These are phyloP conservation scores for Petromus typicus DNA, from an alignment of 2,113 vertebrate genomes.

Conservation along the genomic window DNA sequence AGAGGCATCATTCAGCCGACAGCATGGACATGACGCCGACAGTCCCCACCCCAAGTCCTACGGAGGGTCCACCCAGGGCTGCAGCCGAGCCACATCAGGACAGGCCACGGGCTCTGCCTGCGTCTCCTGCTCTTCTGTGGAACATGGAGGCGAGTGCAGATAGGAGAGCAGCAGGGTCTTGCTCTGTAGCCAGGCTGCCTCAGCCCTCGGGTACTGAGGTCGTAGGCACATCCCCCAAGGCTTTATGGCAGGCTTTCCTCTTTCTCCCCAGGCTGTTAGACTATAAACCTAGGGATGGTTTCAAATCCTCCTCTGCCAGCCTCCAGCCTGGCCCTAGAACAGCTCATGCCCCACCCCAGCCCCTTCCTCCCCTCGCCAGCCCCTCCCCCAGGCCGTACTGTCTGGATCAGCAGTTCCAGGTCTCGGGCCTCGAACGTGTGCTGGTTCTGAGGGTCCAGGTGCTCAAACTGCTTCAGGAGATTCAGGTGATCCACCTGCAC, in stretches of 20 bases:
- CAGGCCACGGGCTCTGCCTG: neutral
- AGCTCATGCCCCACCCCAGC: rapidly evolving
- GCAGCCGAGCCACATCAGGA: neutral
- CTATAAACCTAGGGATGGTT: neutral
- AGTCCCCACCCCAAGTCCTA: rapidly evolving
- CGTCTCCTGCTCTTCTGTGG: neutral
- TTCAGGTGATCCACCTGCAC: conserved; percentile 92
- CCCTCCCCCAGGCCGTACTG: conserved; percentile 81
- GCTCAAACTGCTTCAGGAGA: conserved; percentile 95
- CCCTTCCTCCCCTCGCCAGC: neutral
- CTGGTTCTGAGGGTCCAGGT: conserved; percentile 95
- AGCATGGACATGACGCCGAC: neutral
- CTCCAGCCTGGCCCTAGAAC: neutral
- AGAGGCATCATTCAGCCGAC: neutral
- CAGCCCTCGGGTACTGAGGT: neutral
- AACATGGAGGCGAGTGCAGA: neutral
- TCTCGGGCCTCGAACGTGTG: conserved; percentile 96
- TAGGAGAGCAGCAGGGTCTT: neutral
- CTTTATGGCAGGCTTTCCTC: neutral
- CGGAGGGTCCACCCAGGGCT: neutral
- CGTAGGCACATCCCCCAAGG: neutral
- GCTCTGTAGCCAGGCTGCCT: neutral
- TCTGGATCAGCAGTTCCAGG: conserved; percentile 94
- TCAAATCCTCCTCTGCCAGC: neutral
- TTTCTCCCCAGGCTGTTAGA: neutral